These are phyloP conservation scores for Brachirus orientalis DNA, from an alignment of 2,113 vertebrate species.

Conservation along the genomic window DNA sequence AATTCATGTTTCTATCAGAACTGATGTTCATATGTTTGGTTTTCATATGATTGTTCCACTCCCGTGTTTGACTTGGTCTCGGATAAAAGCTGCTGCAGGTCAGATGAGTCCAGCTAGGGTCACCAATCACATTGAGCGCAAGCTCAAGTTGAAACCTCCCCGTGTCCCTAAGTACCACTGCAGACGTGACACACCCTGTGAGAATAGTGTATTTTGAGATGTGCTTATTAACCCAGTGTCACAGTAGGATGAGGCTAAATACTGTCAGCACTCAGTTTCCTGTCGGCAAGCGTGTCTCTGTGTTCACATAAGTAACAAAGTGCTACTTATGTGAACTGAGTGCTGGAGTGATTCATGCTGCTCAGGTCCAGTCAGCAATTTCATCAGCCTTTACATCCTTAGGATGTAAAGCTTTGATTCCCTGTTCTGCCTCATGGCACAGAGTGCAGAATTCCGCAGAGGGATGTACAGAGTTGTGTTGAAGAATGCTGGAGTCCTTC, in stretches of 20 bases:
- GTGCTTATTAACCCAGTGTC: conserved; percentile 69
- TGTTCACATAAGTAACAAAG: not conserved
- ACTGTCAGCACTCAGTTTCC: conserved; percentile 23
- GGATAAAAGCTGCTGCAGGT: conserved; percentile 18
- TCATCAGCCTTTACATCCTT: conserved; percentile 20
- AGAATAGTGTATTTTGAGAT: conserved; percentile 69
- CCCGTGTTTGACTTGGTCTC: conserved; percentile 16
- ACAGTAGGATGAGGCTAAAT: conserved; percentile 35
- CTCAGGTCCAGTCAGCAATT: conserved; percentile 30
- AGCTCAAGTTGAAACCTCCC: conserved; percentile 31
- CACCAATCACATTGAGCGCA: conserved; percentile 58
- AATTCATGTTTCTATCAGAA: too few species aligned
- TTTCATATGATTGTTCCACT: not conserved
- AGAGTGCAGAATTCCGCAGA: conserved; percentile 1
- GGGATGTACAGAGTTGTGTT: conserved; percentile 17
- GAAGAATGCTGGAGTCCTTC: conserved; percentile 43
- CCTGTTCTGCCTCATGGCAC: not conserved
- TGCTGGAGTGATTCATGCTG: conserved; percentile 24
- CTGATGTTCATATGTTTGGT: not conserved
- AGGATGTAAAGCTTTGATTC: conserved; percentile 30
- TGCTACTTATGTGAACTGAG: too few species aligned
- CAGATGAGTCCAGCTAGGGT: conserved; percentile 32
- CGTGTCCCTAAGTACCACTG: conserved; percentile 47
- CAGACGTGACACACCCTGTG: conserved; percentile 65
- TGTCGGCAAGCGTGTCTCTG: not conserved